phyloP scores from a whole-genome alignment of 2,888 invertebrate species.

The Esperia sulphurella region DNA sequence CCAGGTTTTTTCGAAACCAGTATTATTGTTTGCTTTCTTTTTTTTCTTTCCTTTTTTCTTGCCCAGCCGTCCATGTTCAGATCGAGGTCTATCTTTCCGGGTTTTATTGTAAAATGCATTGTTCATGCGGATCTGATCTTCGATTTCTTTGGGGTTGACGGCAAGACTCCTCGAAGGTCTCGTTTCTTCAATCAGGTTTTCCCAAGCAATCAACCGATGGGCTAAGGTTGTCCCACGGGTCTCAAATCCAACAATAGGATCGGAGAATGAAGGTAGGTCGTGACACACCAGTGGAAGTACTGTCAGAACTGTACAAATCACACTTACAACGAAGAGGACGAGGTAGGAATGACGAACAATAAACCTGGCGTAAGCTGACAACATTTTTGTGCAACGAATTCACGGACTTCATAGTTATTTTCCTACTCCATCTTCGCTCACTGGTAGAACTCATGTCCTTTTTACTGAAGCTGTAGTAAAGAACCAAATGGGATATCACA shows the following conservation, averaged over 20 bases:
- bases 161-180: constrained; percentile 84
- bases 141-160: constrained; percentile 85
- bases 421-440: constrained; percentile 46
- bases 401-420: constrained; percentile 56
- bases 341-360: constrained; percentile 71
- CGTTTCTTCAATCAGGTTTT: constrained; percentile 88
- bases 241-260: constrained; percentile 95
- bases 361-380: constrained; percentile 70
- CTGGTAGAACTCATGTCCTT: constrained; percentile 36
- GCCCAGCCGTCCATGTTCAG: constrained; percentile 47
- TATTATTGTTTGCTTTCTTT: constrained; percentile 49
- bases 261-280: constrained; percentile 87
- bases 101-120: constrained; percentile 55
- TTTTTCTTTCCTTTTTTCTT: constrained; percentile 60
- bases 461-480: constrained; percentile 18
- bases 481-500: constrained; percentile 28
- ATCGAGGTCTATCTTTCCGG: constrained; percentile 45
- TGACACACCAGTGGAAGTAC: constrained; percentile 63
- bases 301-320: constrained; percentile 59
- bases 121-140: constrained; percentile 73
- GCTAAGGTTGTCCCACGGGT: constrained; percentile 93
- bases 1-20: constrained; percentile 38
- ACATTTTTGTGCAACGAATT: constrained; percentile 54
- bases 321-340: constrained; percentile 56
- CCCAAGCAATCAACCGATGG: constrained; percentile 89